Conservation (phyloP, 2,113 vertebrate species). For the Rhegmatorhina hoffmannsi region DNA sequence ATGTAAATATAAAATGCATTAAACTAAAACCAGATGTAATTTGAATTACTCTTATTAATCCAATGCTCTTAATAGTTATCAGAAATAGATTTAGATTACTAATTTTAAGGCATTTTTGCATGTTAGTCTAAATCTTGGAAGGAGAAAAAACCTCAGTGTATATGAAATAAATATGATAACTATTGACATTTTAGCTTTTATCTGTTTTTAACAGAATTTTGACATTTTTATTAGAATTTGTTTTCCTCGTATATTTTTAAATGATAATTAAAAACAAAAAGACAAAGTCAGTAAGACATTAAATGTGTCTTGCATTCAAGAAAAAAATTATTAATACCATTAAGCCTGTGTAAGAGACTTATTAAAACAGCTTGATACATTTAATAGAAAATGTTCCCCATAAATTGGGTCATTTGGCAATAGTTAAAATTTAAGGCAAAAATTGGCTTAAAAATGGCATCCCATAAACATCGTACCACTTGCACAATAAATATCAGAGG, state of each 20-base stretch:
- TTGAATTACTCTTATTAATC: not conserved
- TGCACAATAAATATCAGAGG: not conserved
- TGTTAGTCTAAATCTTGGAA: not conserved
- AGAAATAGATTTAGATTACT: not conserved
- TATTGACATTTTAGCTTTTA: not conserved
- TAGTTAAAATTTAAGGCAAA: not conserved
- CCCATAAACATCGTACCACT: not conserved
- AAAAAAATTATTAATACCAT: not conserved
- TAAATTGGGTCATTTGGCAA: constrained; percentile 29
- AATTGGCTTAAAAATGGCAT: not conserved
- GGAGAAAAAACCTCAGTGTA: not conserved
- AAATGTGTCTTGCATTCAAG: not conserved
- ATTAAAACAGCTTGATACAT: constrained; percentile 36
- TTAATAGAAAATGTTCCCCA: constrained; percentile 11
- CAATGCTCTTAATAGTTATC: not conserved
- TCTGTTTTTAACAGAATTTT: not conserved
- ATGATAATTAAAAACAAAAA: not conserved
- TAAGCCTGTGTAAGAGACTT: not conserved
- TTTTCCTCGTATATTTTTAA: not conserved
- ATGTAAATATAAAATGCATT: constrained; percentile 20
- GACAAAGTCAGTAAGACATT: not conserved
- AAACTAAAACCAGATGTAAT: constrained; percentile 33
- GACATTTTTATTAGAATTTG: not conserved
- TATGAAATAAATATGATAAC: not conserved
- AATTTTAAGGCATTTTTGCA: not conserved